Evolutionary conservation across 2,113 vertebrate species (phyloP), one percentile per base, ranked within the genome.

Genomic region (Brachirus orientalis): DNA sequence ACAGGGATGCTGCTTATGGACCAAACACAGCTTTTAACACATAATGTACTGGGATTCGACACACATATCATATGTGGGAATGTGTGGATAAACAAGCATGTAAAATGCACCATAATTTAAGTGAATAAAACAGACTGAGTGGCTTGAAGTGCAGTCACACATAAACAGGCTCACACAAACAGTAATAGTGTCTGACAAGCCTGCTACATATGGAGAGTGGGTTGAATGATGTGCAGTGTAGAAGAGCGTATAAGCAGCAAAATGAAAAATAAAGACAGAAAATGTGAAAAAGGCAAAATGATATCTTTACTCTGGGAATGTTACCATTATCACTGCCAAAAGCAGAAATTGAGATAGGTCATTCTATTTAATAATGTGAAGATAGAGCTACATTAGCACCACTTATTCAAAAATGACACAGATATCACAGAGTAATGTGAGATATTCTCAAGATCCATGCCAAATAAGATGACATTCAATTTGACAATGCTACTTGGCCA

Each of bases 401-500:
- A 68, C 53, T 77, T 71, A 47, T 70, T 83, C 47, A 50, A 68
- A 74, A 79, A 12, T 77, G 80, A 86, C 72, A 84, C 35, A 8
- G 40, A 76, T 69, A 79, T 69, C 68, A 69, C 37, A 64, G 40
- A 55, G 53, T 48, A 73, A 87, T 72, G 48, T 52, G 57, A 75
- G 55, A 88, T 71, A 75, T 76, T 63, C 73, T 69, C 58, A 58
- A 82, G 56, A 69, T 35, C 63, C 72, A 53, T 72, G 75, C 69
- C 65, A 79, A 86, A 86, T 78, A 68, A 37, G 68, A 83, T 78
- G 79, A 77, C 77, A 80, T 83, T 85, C 80, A 65, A 70, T 78
- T 69, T 86, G 78, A 84, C 81, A 85, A 88, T 76, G 71, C 61
- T 76, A 69, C 77, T 65, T 68, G 73, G 61, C 79, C 72, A 90